Conservation (phyloP, 2,797 vertebrate genomes). For the Gadopsis bispinosus region DNA sequence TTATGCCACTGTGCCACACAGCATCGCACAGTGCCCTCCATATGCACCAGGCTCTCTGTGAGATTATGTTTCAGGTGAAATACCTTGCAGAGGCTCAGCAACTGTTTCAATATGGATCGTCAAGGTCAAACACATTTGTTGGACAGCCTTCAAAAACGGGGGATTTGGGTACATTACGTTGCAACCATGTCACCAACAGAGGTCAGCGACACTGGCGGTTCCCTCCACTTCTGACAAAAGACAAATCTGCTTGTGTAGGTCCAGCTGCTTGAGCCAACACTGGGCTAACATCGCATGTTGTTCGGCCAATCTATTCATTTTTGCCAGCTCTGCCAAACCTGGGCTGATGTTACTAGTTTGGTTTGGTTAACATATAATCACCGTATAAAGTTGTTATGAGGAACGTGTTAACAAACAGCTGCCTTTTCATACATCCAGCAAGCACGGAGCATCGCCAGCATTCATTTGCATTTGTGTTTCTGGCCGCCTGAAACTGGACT, state of each 20-base stretch:
- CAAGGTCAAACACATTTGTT: slow-evolving; percentile 42
- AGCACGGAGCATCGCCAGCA: background rate
- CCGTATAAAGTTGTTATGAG: background rate
- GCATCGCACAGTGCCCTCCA: slow-evolving; percentile 41
- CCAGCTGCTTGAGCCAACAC: background rate
- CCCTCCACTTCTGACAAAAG: background rate
- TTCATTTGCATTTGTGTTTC: background rate
- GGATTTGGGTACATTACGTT: background rate
- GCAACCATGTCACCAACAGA: background rate
- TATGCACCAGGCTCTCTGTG: slow-evolving; percentile 28
- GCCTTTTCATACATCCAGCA: background rate
- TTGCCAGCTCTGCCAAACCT: background rate
- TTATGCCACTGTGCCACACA: slow-evolving; percentile 64
- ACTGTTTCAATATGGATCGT: slow-evolving; percentile 47
- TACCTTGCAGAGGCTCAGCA: slow-evolving; percentile 16
- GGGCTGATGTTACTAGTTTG: background rate
- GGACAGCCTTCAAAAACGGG: slow-evolving; percentile 18
- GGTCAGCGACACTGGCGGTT: slow-evolving; percentile 13
- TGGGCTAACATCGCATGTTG: background rate
- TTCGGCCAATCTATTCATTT: background rate
- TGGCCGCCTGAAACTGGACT: no score
- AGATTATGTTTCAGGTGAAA: slow-evolving; percentile 60
- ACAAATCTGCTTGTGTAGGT: background rate
- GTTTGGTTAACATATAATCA: background rate
- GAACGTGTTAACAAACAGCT: background rate